These are phyloP conservation scores for Phodopus roborovskii DNA, from an alignment of 2,113 vertebrate species.

Conservation along the genomic window DNA sequence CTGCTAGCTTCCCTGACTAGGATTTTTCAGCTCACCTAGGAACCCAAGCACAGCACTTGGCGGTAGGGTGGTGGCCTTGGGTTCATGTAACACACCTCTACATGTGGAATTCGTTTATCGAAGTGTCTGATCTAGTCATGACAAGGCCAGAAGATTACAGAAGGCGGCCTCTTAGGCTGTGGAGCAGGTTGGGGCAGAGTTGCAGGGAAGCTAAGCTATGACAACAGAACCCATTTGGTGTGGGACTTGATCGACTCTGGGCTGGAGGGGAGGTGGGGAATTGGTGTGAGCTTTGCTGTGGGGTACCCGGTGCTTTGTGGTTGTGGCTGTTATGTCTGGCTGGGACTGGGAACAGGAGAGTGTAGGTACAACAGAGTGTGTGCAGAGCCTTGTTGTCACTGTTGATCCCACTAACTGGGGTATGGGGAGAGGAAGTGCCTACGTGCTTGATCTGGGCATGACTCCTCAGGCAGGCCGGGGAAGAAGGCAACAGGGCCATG, in stretches of 20 bases:
- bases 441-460: neutral
- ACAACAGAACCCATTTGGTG: neutral
- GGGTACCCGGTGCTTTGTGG: neutral
- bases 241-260: neutral
- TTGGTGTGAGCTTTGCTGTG: neutral
- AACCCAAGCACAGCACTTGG: accelerated
- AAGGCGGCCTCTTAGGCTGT: neutral
- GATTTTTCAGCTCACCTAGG: neutral
- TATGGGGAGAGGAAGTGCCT: neutral
- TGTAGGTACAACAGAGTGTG: neutral
- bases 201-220: neutral
- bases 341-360: neutral
- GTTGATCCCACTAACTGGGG: neutral
- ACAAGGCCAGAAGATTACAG: neutral
- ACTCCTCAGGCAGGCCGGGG: neutral
- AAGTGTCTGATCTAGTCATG: neutral
- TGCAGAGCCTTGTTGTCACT: neutral
- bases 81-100: neutral
- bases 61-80: neutral
- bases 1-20: neutral
- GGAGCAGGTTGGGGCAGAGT: neutral
- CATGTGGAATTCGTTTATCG: neutral
- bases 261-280: neutral
- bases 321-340: neutral
- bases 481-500: neutral